phyloP scores from a whole-genome alignment of 2,797 vertebrate species.

The Philypnodon macrostomus region DNA sequence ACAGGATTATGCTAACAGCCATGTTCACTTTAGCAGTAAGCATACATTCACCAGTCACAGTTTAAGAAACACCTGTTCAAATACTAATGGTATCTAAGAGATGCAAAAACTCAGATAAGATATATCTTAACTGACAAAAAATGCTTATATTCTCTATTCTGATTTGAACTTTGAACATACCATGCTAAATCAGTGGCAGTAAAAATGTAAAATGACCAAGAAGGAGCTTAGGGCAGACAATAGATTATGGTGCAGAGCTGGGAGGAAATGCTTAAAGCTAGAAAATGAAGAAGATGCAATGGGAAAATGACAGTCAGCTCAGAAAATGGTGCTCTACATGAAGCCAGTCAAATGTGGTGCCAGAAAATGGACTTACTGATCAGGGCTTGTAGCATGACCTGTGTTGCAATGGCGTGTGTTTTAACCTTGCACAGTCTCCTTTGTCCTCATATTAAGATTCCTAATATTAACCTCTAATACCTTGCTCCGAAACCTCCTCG shows the following conservation, averaged over 20 bases:
- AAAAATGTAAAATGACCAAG: no score
- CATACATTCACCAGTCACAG: no score
- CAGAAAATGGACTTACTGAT: conserved; percentile 29
- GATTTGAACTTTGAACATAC: no score
- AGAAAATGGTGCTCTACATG: conserved; percentile 20
- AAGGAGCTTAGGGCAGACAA: conserved; percentile 21
- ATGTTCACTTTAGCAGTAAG: no score
- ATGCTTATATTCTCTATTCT: no score
- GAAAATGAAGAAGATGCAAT: conserved; percentile 25
- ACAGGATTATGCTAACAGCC: no score
- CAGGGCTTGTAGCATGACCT: conserved; percentile 25
- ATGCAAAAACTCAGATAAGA: no score
- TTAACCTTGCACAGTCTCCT: conserved; percentile 4
- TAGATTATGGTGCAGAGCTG: conserved; percentile 23
- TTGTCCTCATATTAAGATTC: conserved; percentile 22
- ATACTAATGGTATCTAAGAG: no score
- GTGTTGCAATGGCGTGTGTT: conserved; percentile 6
- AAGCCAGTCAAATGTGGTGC: conserved; percentile 23
- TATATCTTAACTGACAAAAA: no score
- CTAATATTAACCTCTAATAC: conserved; percentile 15
- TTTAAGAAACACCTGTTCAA: no score
- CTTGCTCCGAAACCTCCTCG: conserved; percentile 20
- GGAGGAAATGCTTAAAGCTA: conserved; percentile 22
- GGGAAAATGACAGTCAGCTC: neutral
- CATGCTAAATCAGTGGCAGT: conserved; percentile 6